phyloP scores from a whole-genome alignment of 2,113 vertebrate species.

The Alexandromys fortis region DNA sequence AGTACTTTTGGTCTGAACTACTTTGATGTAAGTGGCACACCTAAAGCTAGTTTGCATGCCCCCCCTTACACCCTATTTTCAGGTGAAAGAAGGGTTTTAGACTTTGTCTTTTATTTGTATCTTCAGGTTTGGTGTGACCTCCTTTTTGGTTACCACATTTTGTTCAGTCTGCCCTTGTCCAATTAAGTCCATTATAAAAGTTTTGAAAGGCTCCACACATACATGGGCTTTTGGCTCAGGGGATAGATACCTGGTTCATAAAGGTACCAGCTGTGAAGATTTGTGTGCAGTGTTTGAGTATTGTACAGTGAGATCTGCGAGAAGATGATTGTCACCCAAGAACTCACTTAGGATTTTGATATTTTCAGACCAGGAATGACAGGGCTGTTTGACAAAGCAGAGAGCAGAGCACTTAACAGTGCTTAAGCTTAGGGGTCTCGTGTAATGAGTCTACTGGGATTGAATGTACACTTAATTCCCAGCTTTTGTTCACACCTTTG shows the following conservation, averaged over 20 bases:
- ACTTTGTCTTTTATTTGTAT: conserved; percentile 28
- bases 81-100: neutral
- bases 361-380: conserved; percentile 6
- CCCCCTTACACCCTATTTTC: neutral
- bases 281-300: conserved; percentile 14
- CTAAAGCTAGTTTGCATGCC: neutral
- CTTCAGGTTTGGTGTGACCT: neutral
- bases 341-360: neutral
- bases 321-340: neutral
- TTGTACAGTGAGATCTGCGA: neutral
- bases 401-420: neutral
- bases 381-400: neutral
- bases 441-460: neutral
- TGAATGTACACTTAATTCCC: conserved; percentile 30
- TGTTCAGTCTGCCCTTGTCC: neutral
- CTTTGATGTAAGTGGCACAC: neutral
- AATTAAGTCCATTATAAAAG: conserved; percentile 21
- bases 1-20: conserved; percentile 16
- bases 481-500: conserved; percentile 15
- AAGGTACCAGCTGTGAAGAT: neutral
- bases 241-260: neutral
- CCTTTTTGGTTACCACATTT: conserved; percentile 26
- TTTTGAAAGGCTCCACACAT: neutral
- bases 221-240: neutral
- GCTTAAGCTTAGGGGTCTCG: neutral